A percentile compares a stretch with the other conserved stretches of the same genome.
Evolutionary conservation across 2,797 vertebrate species (phyloP).

Genomic region (Amniataba percoides): DNA sequence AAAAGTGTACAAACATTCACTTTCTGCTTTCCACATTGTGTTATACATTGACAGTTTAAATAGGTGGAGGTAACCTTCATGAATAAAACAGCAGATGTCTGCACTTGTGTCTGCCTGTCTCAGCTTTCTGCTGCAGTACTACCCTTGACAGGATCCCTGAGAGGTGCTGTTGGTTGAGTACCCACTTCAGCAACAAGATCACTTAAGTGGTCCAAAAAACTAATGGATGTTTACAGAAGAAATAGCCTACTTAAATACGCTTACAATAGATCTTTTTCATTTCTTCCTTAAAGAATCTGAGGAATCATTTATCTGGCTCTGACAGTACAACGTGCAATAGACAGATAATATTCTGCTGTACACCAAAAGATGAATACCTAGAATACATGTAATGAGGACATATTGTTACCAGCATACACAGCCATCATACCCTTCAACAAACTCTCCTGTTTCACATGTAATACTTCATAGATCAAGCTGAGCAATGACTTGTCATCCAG

Average conservation of each 20-base stretch:
- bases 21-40: constrained; percentile 6
- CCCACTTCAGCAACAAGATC: not conserved
- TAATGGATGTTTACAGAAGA: not conserved
- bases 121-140: not conserved
- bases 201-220: not conserved
- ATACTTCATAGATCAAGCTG: constrained; percentile 76
- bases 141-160: not conserved
- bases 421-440: constrained; percentile 67
- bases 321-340: not conserved
- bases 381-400: constrained; percentile 54
- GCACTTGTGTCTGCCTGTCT: not conserved
- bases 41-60: not conserved
- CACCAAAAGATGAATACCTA: constrained; percentile 14
- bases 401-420: constrained; percentile 51
- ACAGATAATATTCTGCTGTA: not conserved
- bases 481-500: constrained; percentile 77
- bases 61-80: not conserved
- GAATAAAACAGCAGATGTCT: constrained; percentile 11
- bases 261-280: not conserved
- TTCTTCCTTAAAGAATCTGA: not conserved
- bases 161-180: not conserved
- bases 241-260: not conserved
- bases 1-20: constrained; percentile 2
- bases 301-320: not conserved
- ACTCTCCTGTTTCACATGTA: constrained; percentile 70